Percentiles rank a stretch among this genome's conserved stretches.
Evolutionary conservation across 2,888 invertebrate genomes (phyloP).

Genomic region (Diachrysia chrysitis): DNA sequence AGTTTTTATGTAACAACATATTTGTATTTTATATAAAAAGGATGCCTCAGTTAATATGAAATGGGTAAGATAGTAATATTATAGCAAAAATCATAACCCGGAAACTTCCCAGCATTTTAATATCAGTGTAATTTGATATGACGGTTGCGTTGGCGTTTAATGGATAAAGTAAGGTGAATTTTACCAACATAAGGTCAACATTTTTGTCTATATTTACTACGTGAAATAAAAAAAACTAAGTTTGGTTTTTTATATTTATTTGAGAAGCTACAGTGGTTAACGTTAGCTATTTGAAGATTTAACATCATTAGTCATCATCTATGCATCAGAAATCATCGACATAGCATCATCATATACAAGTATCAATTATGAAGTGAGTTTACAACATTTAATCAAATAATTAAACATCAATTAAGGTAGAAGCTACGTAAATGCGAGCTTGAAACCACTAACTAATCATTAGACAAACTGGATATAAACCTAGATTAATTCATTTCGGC

Average conservation of each 20-base stretch:
- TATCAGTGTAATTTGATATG: constrained; percentile 5
- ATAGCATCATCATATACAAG: no score
- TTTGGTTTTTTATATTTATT: no score
- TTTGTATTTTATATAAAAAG: not conserved
- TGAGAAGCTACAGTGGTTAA: no score
- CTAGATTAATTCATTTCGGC: constrained; percentile 4
- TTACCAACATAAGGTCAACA: not conserved
- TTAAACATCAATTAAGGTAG: not conserved
- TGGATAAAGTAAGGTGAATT: not conserved
- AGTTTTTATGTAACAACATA: not conserved
- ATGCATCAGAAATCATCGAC: no score
- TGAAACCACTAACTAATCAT: not conserved
- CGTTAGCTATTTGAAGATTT: no score
- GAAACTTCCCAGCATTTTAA: constrained; percentile 10
- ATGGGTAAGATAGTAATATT: constrained; percentile 3
- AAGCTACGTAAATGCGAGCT: not conserved
- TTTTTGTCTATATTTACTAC: not conserved
- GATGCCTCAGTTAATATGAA: constrained; percentile 3
- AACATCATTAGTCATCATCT: no score
- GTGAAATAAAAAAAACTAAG: no score
- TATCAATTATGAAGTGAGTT: no score
- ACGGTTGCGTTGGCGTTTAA: not conserved
- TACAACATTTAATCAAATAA: not conserved
- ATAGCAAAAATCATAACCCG: constrained; percentile 11
- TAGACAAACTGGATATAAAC: not conserved